These are phyloP conservation scores for Drosophila neotestacea DNA, from an alignment of 2,888 invertebrate species.

Conservation along the genomic window DNA sequence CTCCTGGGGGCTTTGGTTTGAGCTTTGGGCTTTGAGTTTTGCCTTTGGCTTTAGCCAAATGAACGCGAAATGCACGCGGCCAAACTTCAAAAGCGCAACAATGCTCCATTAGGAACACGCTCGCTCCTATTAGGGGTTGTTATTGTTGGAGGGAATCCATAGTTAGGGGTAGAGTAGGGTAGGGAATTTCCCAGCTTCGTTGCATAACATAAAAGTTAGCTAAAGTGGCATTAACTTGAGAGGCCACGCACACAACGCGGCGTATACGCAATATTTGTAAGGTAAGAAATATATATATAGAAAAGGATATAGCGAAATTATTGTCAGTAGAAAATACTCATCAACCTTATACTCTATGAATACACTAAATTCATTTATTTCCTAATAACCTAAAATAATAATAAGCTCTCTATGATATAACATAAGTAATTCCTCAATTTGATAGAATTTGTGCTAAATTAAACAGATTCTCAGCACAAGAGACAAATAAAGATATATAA, in stretches of 20 bases:
- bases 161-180: constrained; percentile 9
- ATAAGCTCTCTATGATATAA: no score
- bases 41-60: constrained; percentile 43
- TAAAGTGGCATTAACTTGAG: constrained; percentile 67
- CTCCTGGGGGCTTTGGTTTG: constrained; percentile 26
- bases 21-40: constrained; percentile 18
- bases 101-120: constrained; percentile 43
- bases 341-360: background rate
- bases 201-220: constrained; percentile 63
- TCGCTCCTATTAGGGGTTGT: constrained; percentile 14
- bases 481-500: background rate
- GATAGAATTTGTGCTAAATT: no score
- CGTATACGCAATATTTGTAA: constrained; percentile 61
- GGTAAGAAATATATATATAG: constrained; percentile 17
- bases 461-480: no score
- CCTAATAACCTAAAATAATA: no score
- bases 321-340: background rate
- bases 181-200: constrained; percentile 32
- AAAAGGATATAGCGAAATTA: background rate
- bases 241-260: constrained; percentile 47
- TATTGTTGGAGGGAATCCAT: background rate
- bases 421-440: no score
- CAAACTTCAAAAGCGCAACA: constrained; percentile 72
- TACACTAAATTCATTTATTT: background rate
- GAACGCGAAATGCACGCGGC: constrained; percentile 75